Conservation (phyloP, 1,140 invertebrate species). For the Triops longicaudatus region DNA sequence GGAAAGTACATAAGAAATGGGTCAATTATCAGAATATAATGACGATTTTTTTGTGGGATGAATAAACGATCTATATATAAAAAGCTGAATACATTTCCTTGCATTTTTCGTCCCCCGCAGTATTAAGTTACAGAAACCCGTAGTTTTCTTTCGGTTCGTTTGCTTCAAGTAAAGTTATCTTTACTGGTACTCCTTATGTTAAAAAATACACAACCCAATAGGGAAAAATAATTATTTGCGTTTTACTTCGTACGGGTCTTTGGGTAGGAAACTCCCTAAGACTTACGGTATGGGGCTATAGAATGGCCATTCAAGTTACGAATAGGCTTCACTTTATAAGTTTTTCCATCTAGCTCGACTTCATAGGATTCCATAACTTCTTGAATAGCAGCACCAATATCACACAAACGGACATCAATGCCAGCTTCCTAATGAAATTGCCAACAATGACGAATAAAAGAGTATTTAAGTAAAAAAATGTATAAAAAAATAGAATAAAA, state of each 20-base stretch:
- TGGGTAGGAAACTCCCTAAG: neutral
- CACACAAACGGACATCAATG: conserved; percentile 94
- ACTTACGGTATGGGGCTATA: conserved; percentile 82
- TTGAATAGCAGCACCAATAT: conserved; percentile 94
- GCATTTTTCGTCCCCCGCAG: too few species aligned
- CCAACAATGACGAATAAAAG: conserved; percentile 29
- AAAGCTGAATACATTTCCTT: too few species aligned
- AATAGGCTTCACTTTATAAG: conserved; percentile 87
- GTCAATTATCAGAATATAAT: too few species aligned
- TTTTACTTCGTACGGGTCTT: neutral
- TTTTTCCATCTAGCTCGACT: conserved; percentile 94
- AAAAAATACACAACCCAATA: too few species aligned
- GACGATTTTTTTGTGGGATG: too few species aligned
- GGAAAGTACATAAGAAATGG: neutral
- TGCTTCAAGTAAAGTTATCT: too few species aligned
- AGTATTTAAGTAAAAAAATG: conserved; percentile 12
- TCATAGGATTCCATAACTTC: conserved; percentile 99
- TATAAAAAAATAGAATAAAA: conserved; percentile 33
- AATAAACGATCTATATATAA: too few species aligned
- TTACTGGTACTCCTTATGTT: too few species aligned
- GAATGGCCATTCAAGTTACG: conserved; percentile 98
- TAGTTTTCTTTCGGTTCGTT: too few species aligned
- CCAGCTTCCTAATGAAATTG: conserved; percentile 57
- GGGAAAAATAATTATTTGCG: too few species aligned
- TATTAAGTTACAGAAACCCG: too few species aligned